Evolutionary conservation across 92 coral and sea anemone genomes (phyloP).

Genomic region (Umimayanthus kanabou): DNA sequence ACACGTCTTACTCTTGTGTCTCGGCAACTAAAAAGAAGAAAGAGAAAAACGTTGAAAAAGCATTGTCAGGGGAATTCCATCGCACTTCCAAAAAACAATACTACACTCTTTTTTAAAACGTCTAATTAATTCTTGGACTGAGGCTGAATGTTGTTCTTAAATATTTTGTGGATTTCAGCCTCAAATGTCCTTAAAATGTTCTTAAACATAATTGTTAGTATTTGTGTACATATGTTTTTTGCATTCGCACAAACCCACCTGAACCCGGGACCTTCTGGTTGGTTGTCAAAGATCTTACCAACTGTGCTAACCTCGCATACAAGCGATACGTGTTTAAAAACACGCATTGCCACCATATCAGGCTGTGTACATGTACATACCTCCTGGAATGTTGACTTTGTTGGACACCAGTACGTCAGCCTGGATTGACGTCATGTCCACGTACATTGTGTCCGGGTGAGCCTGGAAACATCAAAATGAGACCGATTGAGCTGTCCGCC

Average conservation of each 20-base stretch:
- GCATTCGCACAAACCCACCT: too few relatives aligned
- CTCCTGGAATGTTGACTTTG: constrained; percentile 97
- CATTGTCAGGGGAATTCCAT: neutral
- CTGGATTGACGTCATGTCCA: constrained; percentile 93
- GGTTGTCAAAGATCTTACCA: too few relatives aligned
- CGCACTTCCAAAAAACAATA: too few relatives aligned
- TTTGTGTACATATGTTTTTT: too few relatives aligned
- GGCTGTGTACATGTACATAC: constrained; percentile 46
- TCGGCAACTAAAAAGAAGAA: neutral
- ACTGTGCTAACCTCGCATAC: too few relatives aligned
- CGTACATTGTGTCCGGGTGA: constrained; percentile 89
- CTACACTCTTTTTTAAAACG: too few relatives aligned
- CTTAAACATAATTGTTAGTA: too few relatives aligned
- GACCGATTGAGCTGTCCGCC: neutral
- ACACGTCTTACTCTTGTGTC: neutral
- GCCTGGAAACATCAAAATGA: constrained; percentile 42
- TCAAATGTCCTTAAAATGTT: too few relatives aligned
- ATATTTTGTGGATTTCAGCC: too few relatives aligned
- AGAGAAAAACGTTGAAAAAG: neutral
- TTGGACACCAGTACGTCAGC: constrained; percentile 94
- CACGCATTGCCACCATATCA: neutral
- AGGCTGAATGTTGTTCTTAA: too few relatives aligned
- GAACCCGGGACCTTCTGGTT: too few relatives aligned
- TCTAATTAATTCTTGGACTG: too few relatives aligned
- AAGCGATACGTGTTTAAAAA: neutral